These are phyloP conservation scores for Chanos chanos DNA, from an alignment of 2,797 vertebrate genomes.

Conservation along the genomic window DNA sequence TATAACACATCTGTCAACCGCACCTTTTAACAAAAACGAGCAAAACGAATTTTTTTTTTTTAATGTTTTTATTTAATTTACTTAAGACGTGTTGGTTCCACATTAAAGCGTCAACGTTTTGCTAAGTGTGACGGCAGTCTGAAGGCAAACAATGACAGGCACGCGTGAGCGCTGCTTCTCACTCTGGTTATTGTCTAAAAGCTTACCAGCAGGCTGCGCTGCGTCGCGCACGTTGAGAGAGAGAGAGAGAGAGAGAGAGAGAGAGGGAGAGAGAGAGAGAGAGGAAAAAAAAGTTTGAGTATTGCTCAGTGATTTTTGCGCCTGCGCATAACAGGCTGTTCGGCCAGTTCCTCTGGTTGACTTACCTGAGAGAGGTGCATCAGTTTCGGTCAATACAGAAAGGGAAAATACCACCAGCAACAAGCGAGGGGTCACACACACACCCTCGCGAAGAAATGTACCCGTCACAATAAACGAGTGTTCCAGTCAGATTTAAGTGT, in stretches of 20 bases:
- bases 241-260: conserved; percentile 67
- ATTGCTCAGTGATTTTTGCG: conserved; percentile 63
- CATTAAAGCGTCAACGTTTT: too few relatives aligned
- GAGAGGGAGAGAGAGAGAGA: conserved; percentile 37
- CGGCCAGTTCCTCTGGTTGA: conserved; percentile 78
- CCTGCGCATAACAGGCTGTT: conserved; percentile 75
- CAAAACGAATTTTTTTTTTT: too few relatives aligned
- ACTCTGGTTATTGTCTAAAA: neutral
- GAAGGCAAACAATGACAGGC: too few relatives aligned
- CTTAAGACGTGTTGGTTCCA: too few relatives aligned
- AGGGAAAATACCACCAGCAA: conserved; percentile 4
- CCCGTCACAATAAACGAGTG: neutral
- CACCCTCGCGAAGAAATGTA: neutral
- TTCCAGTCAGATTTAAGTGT: neutral
- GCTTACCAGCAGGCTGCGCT: conserved; percentile 67
- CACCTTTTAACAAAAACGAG: too few relatives aligned
- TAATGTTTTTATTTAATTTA: too few relatives aligned
- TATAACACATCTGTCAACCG: too few relatives aligned
- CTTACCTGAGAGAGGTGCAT: conserved; percentile 72
- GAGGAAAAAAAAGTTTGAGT: conserved; percentile 66
- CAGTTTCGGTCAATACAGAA: conserved; percentile 62
- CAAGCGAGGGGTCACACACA: conserved; percentile 24
- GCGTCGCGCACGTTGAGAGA: conserved; percentile 33
- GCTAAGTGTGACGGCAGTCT: too few relatives aligned
- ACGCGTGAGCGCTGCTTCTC: too few relatives aligned